Evolutionary conservation across 2,888 invertebrate genomes (phyloP).

Genomic region (Ophioninae sp.): DNA sequence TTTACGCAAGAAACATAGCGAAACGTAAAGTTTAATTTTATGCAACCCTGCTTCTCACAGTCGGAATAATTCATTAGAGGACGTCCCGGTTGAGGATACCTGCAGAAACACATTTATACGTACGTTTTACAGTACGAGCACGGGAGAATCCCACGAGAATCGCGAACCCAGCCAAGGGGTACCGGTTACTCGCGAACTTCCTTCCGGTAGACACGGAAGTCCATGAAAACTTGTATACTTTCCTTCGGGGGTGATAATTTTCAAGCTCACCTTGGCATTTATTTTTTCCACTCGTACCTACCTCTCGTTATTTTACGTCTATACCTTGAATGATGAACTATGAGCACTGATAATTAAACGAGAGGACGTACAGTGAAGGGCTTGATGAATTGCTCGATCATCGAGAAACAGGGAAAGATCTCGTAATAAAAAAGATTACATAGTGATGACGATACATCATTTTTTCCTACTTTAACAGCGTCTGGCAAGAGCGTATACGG

Average conservation of each 20-base stretch:
- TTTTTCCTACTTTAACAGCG: too few species aligned
- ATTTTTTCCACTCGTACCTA: not conserved
- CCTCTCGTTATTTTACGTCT: not conserved
- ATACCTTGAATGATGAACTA: not conserved
- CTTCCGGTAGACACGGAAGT: conserved; percentile 36
- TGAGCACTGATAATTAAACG: not conserved
- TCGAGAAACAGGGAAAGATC: too few species aligned
- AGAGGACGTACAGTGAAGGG: not conserved
- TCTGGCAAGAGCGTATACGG: too few species aligned
- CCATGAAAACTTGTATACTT: conserved; percentile 27
- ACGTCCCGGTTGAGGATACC: not conserved
- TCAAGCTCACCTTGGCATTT: conserved; percentile 16
- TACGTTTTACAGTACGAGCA: conserved; percentile 13
- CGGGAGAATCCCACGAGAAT: conserved; percentile 54
- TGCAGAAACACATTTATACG: conserved; percentile 18
- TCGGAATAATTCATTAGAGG: conserved; percentile 62
- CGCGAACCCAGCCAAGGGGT: conserved; percentile 45
- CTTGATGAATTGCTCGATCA: not conserved
- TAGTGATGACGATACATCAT: too few species aligned
- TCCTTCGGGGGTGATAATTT: conserved; percentile 46
- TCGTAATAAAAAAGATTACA: too few species aligned
- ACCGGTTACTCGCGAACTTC: conserved; percentile 51
- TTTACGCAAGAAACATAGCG: conserved; percentile 50
- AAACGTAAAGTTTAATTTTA: conserved; percentile 62
- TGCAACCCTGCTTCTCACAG: conserved; percentile 56